phyloP scores from a whole-genome alignment of 2,113 vertebrate genomes.

The Lophius piscatorius region DNA sequence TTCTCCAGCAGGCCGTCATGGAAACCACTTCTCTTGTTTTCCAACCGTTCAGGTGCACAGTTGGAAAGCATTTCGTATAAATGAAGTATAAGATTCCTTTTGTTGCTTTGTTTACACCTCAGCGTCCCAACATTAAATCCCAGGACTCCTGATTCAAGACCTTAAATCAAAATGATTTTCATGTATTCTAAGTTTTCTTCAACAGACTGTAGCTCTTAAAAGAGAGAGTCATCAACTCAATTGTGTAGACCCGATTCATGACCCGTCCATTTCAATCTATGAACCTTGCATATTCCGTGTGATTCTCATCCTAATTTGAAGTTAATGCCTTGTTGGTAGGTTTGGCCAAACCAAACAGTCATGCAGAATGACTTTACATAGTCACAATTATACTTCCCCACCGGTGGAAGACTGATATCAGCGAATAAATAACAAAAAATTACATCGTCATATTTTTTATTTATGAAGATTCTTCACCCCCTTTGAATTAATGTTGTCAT shows the following conservation, averaged over 20 bases:
- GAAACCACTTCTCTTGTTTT: conserved; percentile 17
- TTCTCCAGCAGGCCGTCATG: conserved; percentile 19
- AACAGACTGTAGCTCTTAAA: no score
- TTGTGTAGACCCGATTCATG: no score
- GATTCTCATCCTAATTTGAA: neutral
- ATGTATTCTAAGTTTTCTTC: no score
- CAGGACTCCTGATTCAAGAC: no score
- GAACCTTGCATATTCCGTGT: no score
- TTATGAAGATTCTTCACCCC: neutral
- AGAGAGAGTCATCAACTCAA: no score
- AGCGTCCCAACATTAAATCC: no score
- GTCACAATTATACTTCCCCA: neutral
- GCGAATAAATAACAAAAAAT: neutral
- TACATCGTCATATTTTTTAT: neutral
- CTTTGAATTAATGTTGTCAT: neutral
- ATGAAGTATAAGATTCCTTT: no score
- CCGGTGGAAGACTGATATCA: neutral
- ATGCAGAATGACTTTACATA: neutral
- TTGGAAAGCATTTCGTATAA: no score
- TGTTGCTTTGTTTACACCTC: no score
- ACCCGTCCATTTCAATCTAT: no score
- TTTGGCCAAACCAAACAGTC: neutral
- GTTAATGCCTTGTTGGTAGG: neutral
- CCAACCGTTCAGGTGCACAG: conserved; percentile 16
- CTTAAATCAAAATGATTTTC: no score